Evolutionary conservation across 2,113 vertebrate genomes (phyloP), one percentile per base, ranked within the genome.

Genomic region (Camarhynchus parvulus): DNA sequence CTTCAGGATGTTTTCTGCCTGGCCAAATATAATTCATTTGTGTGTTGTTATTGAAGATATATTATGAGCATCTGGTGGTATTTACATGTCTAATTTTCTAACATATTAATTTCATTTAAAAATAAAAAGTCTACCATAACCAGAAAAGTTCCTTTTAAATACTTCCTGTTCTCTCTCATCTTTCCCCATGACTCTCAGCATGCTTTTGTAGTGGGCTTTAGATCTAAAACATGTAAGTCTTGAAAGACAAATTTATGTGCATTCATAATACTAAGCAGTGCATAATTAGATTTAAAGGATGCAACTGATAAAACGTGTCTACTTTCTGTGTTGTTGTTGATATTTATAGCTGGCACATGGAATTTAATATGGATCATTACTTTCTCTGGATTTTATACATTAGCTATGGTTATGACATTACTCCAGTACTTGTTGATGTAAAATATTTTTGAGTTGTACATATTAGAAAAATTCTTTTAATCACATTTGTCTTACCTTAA

Each of bases 291-390:
- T 61, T 16, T 67, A 88, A 91, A 83, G 81, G 89, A 81, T 64
- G 27, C 23, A 84, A 41, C 73, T 16, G 47, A 90, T 95, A 94
- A 95, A 97, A 73, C 19, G 58, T 5, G 1, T 73, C 76, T 91
- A 33, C 27, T 90, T 95, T 77, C 64, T 70, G 11, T 90, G 68
- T 90, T 35, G 21, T 81, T 92, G 58, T n/a, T 89, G 28, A 67
- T 96, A 96, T 92, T 94, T 97, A 92, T 94, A 95, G 89, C 47
- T 84, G 44, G 73, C 31, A 66, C 70, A 31, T 63, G 37, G 42
- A 94, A 95, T 92, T 95, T 94, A 90, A 85, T 62, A 64, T 44
- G 25, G 58, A 80, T 90, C 69, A 94, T 94, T 96, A 95, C 27
- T 94, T 97, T 92, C 81, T 47, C 11, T 28, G 77, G 81, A 91